Percentiles rank a stretch among this genome's conserved stretches.
Conservation (phyloP, 2,113 vertebrate genomes). For the Tetrao urogallus region DNA sequence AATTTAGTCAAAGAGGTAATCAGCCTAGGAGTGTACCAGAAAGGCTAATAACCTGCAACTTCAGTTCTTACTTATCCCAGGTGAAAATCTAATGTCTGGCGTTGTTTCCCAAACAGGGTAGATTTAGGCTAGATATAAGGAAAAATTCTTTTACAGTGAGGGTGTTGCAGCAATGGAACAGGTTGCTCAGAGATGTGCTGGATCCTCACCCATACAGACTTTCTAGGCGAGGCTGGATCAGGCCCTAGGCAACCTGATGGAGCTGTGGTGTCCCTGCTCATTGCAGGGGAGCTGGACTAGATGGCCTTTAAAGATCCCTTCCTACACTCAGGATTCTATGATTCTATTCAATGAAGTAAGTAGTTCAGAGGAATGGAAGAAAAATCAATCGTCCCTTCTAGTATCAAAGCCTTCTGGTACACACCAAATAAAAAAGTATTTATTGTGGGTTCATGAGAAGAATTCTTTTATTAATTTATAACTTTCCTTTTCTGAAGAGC, state of each 20-base stretch:
- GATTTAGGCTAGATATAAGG: too few species aligned
- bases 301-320: too few species aligned
- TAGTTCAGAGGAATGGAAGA: not conserved
- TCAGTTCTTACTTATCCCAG: not conserved
- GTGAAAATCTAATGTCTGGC: not conserved
- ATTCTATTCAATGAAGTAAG: not conserved
- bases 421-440: not conserved
- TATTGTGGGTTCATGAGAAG: not conserved
- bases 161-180: too few species aligned
- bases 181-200: too few species aligned
- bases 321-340: too few species aligned
- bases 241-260: too few species aligned
- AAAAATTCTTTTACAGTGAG: too few species aligned
- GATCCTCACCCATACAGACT: too few species aligned
- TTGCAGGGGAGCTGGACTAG: too few species aligned
- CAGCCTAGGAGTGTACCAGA: not conserved
- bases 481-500: not conserved
- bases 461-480: not conserved
- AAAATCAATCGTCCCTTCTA: not conserved
- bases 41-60: not conserved
- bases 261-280: too few species aligned
- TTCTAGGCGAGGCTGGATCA: too few species aligned
- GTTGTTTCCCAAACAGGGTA: not conserved
- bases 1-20: slow-evolving; percentile 8
- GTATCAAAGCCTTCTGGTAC: not conserved